These are phyloP conservation scores for Drosophila recens DNA, from an alignment of 2,888 invertebrate species.

Conservation along the genomic window DNA sequence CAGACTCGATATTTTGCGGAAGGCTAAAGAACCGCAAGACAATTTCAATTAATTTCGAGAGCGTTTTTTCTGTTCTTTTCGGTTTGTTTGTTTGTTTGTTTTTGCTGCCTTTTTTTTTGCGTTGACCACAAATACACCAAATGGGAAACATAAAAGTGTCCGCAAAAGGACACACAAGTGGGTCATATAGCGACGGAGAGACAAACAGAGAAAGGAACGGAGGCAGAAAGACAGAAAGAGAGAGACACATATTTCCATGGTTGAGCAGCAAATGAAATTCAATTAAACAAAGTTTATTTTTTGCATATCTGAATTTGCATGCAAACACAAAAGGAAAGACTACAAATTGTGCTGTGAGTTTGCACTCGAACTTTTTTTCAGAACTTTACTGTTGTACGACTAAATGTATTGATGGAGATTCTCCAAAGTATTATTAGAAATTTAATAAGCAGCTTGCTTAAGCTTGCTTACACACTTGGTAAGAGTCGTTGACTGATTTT, in stretches of 20 bases:
- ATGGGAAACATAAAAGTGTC: slow-evolving; percentile 42
- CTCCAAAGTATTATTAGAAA: background rate
- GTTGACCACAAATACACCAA: slow-evolving; percentile 38
- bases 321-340: slow-evolving; percentile 4
- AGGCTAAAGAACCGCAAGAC: slow-evolving; percentile 28
- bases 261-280: slow-evolving; percentile 51
- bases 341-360: slow-evolving; percentile 2
- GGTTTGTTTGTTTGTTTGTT: slow-evolving; percentile 5
- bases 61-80: slow-evolving; percentile 14
- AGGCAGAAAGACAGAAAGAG: background rate
- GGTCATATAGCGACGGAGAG: slow-evolving; percentile 22
- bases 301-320: slow-evolving; percentile 15
- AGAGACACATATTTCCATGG: slow-evolving; percentile 31
- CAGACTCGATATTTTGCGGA: slow-evolving; percentile 6
- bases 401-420: background rate
- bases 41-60: slow-evolving; percentile 56
- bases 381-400: background rate
- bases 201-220: background rate
- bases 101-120: slow-evolving; percentile 6
- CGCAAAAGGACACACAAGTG: slow-evolving; percentile 36
- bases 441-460: background rate
- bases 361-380: slow-evolving; percentile 1
- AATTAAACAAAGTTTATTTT: slow-evolving; percentile 56
- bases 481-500: slow-evolving; percentile 44
- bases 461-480: background rate